Percentiles rank a stretch among this genome's conserved stretches.
These are phyloP conservation scores for Melinaea marsaeus DNA, from an alignment of 2,888 invertebrate species.

Conservation along the genomic window DNA sequence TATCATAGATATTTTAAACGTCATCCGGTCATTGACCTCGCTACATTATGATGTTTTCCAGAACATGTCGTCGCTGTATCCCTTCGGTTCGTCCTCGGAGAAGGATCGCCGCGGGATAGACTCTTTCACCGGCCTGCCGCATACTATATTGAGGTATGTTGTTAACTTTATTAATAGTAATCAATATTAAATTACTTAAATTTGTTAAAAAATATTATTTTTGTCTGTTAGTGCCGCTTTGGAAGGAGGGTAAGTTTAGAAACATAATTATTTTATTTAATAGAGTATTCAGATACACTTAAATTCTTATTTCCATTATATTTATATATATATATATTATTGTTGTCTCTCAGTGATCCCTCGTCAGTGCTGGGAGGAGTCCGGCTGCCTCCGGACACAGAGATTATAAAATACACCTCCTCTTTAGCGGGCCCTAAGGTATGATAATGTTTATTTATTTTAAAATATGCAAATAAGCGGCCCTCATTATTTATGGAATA, in stretches of 20 bases:
- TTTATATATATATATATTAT: constrained; percentile 14
- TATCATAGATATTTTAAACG: too few relatives aligned
- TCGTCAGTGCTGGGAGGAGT: constrained; percentile 90
- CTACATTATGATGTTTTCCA: constrained; percentile 31
- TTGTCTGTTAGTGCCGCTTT: constrained; percentile 80
- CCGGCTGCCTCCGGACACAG: constrained; percentile 90
- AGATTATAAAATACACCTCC: constrained; percentile 93
- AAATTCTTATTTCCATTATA: background rate
- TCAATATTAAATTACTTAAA: background rate
- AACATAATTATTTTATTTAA: constrained; percentile 15
- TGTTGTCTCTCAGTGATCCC: constrained; percentile 81
- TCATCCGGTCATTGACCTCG: too few relatives aligned
- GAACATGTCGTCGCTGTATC: constrained; percentile 69
- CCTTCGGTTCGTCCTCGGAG: constrained; percentile 68
- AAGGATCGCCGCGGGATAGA: constrained; percentile 72
- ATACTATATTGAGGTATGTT: constrained; percentile 69
- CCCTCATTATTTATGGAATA: too few relatives aligned
- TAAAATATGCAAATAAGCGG: too few relatives aligned
- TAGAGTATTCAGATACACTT: too few relatives aligned
- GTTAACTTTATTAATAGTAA: background rate
- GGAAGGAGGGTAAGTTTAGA: constrained; percentile 81
- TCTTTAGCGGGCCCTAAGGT: constrained; percentile 90
- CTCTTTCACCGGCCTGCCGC: constrained; percentile 68
- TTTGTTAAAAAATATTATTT: constrained; percentile 27
- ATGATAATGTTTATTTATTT: constrained; percentile 26